Conservation (phyloP, 2,888 invertebrate genomes). For the Apamea crenata region DNA sequence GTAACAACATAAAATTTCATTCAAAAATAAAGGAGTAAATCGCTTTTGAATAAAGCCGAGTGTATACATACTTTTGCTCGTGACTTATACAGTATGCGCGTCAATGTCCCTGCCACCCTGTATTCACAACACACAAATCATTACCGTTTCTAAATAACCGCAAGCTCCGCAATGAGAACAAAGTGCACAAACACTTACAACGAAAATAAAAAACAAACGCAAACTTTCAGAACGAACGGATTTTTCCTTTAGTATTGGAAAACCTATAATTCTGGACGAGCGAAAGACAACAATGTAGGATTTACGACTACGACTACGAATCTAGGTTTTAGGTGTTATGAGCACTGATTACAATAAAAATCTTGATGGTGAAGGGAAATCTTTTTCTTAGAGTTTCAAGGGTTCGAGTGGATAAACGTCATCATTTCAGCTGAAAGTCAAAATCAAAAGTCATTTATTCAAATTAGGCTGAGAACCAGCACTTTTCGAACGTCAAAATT, state of each 20-base stretch:
- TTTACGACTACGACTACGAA: constrained; percentile 5
- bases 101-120: too few relatives aligned
- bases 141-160: constrained; percentile 41
- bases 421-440: too few relatives aligned
- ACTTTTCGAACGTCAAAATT: too few relatives aligned
- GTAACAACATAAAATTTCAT: too few relatives aligned
- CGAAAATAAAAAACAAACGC: constrained; percentile 24
- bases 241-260: constrained; percentile 45
- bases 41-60: too few relatives aligned
- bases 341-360: neutral
- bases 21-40: too few relatives aligned
- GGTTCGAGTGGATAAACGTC: neutral
- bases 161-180: constrained; percentile 26
- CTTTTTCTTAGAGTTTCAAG: neutral
- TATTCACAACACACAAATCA: constrained; percentile 22
- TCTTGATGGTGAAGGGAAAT: neutral
- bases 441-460: too few relatives aligned
- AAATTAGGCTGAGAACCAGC: too few relatives aligned
- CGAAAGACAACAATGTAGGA: constrained; percentile 37
- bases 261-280: constrained; percentile 39
- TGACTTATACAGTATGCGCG: too few relatives aligned
- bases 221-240: constrained; percentile 18
- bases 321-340: neutral
- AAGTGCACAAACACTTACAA: constrained; percentile 33
- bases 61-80: too few relatives aligned